Conservation (phyloP, 2,888 invertebrate genomes). For the Drosophila phalerata region DNA sequence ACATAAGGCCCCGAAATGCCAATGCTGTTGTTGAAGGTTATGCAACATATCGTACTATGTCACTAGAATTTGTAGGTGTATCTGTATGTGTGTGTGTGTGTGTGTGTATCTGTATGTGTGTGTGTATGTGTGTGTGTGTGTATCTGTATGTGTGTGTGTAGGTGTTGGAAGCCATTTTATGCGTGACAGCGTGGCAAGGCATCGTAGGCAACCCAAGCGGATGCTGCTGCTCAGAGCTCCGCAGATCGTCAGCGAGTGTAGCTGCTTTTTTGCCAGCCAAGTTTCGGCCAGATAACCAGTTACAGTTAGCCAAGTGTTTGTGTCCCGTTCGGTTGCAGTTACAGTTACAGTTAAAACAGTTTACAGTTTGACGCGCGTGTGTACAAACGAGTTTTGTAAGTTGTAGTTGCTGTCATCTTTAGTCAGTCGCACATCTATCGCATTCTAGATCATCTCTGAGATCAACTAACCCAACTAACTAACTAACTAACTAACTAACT, state of each 20-base stretch:
- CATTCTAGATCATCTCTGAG: conserved; percentile 41
- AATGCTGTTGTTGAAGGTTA: conserved; percentile 74
- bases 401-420: conserved; percentile 47
- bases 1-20: conserved; percentile 37
- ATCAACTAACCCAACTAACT: conserved; percentile 11
- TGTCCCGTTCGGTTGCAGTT: conserved; percentile 58
- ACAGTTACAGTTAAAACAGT: conserved; percentile 5
- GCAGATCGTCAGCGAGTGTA: conserved; percentile 86
- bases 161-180: conserved; percentile 74
- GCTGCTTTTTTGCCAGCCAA: conserved; percentile 76
- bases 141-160: conserved; percentile 30
- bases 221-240: conserved; percentile 84
- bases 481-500: neutral
- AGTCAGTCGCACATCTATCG: conserved; percentile 34
- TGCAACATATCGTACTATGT: conserved; percentile 47
- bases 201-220: conserved; percentile 82
- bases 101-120: conserved; percentile 22
- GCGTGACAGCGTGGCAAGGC: conserved; percentile 59
- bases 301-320: conserved; percentile 50
- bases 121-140: conserved; percentile 34
- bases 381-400: conserved; percentile 65
- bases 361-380: conserved; percentile 31
- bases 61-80: conserved; percentile 18
- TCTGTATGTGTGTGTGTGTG: conserved; percentile 24
- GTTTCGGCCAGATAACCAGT: conserved; percentile 6